Conservation (phyloP, 2,113 vertebrate genomes). For the Castor canadensis region DNA sequence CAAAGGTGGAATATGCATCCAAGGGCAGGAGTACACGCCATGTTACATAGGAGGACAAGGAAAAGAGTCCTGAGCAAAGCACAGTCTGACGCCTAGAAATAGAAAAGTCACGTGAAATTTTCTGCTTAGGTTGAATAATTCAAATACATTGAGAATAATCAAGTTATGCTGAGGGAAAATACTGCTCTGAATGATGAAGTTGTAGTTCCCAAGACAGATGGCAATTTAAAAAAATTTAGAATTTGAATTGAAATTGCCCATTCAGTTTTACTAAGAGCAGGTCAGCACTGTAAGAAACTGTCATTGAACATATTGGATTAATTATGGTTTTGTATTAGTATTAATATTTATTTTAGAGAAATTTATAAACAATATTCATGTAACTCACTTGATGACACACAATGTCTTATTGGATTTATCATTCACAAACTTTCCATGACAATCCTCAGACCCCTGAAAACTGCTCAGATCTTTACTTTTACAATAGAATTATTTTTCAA, state of each 20-base stretch:
- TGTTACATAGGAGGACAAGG: no score
- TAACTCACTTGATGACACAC: not conserved
- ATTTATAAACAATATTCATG: not conserved
- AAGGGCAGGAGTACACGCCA: fast-evolving
- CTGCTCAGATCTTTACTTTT: not conserved
- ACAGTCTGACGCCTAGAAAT: not conserved
- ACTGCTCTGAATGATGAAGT: not conserved
- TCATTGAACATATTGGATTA: not conserved
- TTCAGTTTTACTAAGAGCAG: not conserved
- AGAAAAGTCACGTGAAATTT: fast-evolving
- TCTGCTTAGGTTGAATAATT: not conserved
- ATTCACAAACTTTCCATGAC: not conserved
- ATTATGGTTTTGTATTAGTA: not conserved
- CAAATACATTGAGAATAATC: not conserved
- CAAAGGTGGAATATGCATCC: fast-evolving
- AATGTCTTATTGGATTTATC: not conserved
- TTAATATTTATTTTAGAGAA: not conserved
- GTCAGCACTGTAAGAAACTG: not conserved
- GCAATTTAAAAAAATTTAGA: not conserved
- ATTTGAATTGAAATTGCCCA: not conserved
- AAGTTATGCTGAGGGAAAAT: not conserved
- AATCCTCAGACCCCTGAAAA: not conserved
- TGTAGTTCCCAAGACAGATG: not conserved
- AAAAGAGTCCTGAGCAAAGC: no score
- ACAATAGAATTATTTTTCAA: not conserved